Conservation (phyloP, 2,113 vertebrate genomes). For the Picathartes gymnocephalus region DNA sequence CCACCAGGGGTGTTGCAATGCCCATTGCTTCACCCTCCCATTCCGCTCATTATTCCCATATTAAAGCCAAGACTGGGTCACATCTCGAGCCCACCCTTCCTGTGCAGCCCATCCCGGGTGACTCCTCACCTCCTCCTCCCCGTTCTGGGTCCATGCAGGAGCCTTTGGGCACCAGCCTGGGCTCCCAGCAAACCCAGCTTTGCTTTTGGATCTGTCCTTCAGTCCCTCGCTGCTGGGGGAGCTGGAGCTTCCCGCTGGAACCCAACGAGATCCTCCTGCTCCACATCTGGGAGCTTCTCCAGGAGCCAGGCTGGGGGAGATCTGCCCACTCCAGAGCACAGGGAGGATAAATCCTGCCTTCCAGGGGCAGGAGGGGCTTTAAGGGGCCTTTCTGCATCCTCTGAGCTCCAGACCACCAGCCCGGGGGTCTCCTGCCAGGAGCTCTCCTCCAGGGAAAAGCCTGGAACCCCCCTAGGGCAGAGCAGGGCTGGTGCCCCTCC, state of each 20-base stretch:
- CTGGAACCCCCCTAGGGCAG: background rate
- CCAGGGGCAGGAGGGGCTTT: background rate
- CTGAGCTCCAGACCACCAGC: background rate
- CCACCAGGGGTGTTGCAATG: background rate
- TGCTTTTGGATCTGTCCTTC: background rate
- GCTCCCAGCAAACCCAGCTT: background rate
- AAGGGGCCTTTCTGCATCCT: background rate
- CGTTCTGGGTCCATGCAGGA: background rate
- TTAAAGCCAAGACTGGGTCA: background rate
- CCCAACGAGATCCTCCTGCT: fast-evolving
- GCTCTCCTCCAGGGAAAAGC: background rate
- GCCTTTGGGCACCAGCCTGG: background rate
- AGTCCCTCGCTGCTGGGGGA: background rate
- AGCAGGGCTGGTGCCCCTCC: background rate
- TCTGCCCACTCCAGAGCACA: background rate
- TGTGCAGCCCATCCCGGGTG: background rate
- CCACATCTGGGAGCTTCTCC: background rate
- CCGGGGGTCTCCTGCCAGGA: background rate
- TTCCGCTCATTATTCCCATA: background rate
- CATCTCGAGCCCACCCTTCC: background rate
- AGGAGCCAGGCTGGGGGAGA: background rate
- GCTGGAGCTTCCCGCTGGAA: background rate
- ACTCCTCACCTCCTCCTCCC: background rate
- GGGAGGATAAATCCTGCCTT: background rate
- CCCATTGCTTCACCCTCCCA: background rate